Base-by-base conservation (phyloP, 2,888 invertebrate species). In the Acrocera orbiculus region DNA sequence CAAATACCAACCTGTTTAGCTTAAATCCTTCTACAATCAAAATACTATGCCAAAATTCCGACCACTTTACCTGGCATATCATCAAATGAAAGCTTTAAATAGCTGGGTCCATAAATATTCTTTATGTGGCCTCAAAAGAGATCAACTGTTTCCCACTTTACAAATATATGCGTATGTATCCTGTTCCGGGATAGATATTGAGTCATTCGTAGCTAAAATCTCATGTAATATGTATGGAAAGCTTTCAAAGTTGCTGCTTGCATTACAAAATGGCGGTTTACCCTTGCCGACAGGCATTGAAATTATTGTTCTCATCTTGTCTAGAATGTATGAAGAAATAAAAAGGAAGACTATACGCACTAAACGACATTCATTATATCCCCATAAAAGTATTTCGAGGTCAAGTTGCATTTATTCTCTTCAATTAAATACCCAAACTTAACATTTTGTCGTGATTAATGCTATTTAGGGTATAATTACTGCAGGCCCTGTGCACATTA, bases 191-290 rank as follows among this genome's bases (percentile, higher is more conserved):
- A n/a, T n/a, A n/a, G n/a, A n/a, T n/a, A n/a, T n/a, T n/a, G n/a
- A n/a, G n/a, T n/a, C n/a, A n/a, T n/a, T n/a, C n/a, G n/a, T n/a
- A n/a, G n/a, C 4, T 4, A 22, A 24, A 30, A 23, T 30, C 37
- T 37, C 34, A 37, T 37, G 34, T 37, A 41, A 40, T 38, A 40
- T 39, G 37, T 38, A 42, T 38, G 32, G 40, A 40, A 41, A 40
- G 40, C 42, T 39, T 28, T 38, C 38, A 34, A 38, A 41, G 41
- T 41, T 41, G 42, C 38, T 43, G 44, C 36, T 40, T 42, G 44
- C 44, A 42, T 43, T 42, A 44, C 44, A 44, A 44, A 44, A 44
- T 44, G 44, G 44, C 44, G 44, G 44, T 42, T 38, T 41, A 42
- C 36, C 34, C 36, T 30, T 34, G 26, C 24, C 31, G 31, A 32